Evolutionary conservation across 2,113 vertebrate species (phyloP), one percentile per base, ranked within the genome.

Genomic region (Dicerorhinus sumatrensis): DNA sequence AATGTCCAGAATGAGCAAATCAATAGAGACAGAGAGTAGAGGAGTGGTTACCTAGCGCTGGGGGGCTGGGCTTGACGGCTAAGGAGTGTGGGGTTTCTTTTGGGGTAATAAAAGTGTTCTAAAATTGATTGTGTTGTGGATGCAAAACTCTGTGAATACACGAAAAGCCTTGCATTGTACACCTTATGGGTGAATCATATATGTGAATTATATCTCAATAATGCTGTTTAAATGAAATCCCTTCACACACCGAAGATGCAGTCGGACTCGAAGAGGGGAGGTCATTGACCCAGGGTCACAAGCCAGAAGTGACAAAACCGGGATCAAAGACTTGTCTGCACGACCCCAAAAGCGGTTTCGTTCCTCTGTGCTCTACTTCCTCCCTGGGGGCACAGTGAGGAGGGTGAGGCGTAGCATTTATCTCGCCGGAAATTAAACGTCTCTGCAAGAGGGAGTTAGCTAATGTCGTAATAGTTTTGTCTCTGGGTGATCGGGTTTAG

Each of bases 331-430:
- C 7, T 3, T 14, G 54, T n/a, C 10, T 69, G 39, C 14, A 7
- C 8, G 42, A 4, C 33, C 70, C 62, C n/a, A 39, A 48, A 13
- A 39, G 2, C 39, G 23, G 10, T 13, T 25, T 16, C 6, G 21
- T 31, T 48, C 3, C 6, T 63, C n/a, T 70, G 6, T 6, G 14
- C 29, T 70, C 14, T 21, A 84, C 46, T 27, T 6, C n/a, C 36
- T 63, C 5, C 2, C 13, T 16, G 1, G 20, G 48, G 48, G 8
- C 0, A 0, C 10, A 8, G 11, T 7, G 31, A 94, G 51, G 33
- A 48, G 9, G 20, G n/a, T 18, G 39, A 58, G 36, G n/a, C 2
- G 3, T 23, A 12, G 33, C 18, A 11, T 25, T 60, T 31, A 25
- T 6, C 10, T 21, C 54, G 16, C 8, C 20, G 16, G 80, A 91